Percentiles rank a stretch among this genome's conserved stretches.
phyloP scores from a whole-genome alignment of 2,888 invertebrate genomes.

The Germaria angustata region DNA sequence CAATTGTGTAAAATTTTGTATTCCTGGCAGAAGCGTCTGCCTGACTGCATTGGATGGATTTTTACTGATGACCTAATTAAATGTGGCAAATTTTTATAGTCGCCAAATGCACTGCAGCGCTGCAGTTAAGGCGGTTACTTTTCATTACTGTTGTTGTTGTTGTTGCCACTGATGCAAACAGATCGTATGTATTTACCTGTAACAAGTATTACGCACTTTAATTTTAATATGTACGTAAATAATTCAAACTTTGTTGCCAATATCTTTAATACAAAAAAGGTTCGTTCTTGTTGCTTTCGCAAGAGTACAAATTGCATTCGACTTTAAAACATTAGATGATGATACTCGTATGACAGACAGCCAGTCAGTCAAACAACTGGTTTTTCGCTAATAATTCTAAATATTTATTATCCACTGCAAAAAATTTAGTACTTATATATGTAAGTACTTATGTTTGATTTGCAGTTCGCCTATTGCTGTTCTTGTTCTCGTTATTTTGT shows the following conservation, averaged over 20 bases:
- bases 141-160: neutral
- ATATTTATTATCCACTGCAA: constrained; percentile 11
- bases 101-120: constrained; percentile 12
- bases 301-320: neutral
- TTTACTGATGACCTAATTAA: constrained; percentile 61
- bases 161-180: neutral
- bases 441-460: neutral
- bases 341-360: neutral
- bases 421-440: neutral
- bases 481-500: constrained; percentile 1
- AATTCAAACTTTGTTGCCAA: constrained; percentile 31
- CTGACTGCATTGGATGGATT: constrained; percentile 24
- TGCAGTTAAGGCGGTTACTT: neutral
- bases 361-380: constrained; percentile 23
- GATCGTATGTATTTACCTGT: too few relatives aligned
- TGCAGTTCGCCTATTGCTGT: neutral
- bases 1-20: constrained; percentile 35
- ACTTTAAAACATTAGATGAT: constrained; percentile 29
- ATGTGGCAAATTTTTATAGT: constrained; percentile 51
- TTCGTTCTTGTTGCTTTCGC: neutral
- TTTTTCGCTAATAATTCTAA: constrained; percentile 9
- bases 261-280: constrained; percentile 8
- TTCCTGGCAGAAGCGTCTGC: constrained; percentile 44
- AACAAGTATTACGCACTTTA: constrained; percentile 42
- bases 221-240: constrained; percentile 1